Evolutionary conservation across 2,113 vertebrate genomes (phyloP).

Genomic region (Rhineura floridana): DNA sequence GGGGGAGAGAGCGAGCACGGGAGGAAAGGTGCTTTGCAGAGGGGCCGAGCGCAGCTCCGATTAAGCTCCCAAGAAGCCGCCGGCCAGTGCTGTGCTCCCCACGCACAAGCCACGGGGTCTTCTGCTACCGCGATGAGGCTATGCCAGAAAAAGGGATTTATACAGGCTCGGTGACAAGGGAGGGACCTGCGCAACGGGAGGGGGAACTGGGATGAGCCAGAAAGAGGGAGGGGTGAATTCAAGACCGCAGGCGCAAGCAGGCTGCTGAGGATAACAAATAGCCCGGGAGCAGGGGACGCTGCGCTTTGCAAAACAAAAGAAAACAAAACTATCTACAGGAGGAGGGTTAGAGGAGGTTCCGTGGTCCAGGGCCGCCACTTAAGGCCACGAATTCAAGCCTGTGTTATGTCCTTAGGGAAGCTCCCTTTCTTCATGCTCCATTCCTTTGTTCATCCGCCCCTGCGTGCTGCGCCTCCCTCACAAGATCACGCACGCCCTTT

Average conservation of each 20-base stretch:
- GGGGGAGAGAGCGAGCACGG: background rate
- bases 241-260: background rate
- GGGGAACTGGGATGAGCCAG: conserved; percentile 48
- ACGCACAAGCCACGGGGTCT: background rate
- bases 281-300: background rate
- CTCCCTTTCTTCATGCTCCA: background rate
- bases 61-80: background rate
- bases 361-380: background rate
- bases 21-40: background rate
- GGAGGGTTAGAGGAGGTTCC: background rate
- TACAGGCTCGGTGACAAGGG: conserved; percentile 58
- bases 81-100: background rate
- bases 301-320: background rate
- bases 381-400: background rate
- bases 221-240: background rate
- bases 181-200: conserved; percentile 20
- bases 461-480: background rate
- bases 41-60: background rate
- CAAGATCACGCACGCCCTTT: background rate
- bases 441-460: background rate
- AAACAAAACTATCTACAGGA: background rate
- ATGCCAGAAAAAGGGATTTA: conserved; percentile 60
- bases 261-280: background rate
- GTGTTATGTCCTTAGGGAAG: background rate
- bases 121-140: conserved; percentile 44